Conservation (phyloP, 2,113 vertebrate genomes). For the Cavia aperea region DNA sequence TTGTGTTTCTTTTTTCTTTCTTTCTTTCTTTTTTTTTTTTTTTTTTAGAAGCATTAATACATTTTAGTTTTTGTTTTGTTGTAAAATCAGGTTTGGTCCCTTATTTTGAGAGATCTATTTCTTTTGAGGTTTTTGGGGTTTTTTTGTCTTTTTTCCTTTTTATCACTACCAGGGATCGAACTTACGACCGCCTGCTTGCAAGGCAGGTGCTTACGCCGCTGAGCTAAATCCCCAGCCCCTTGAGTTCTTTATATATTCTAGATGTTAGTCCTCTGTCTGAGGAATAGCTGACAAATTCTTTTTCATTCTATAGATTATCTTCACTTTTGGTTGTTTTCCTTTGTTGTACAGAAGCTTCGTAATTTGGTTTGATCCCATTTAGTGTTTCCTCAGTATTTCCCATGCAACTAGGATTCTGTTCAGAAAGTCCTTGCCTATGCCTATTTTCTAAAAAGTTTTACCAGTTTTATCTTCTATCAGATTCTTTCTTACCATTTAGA, state of each 20-base stretch:
- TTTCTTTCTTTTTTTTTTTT: background rate
- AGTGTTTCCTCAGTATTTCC: background rate
- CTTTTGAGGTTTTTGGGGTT: background rate
- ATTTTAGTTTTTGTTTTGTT: background rate
- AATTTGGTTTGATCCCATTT: background rate
- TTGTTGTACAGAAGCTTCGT: background rate
- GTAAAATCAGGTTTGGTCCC: background rate
- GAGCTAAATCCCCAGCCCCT: too few species aligned
- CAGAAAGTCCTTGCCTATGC: background rate
- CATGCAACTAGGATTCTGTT: background rate
- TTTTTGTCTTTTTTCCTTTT: too few species aligned
- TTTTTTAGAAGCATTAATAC: background rate
- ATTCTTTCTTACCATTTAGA: background rate
- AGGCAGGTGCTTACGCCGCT: too few species aligned
- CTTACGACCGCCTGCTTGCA: too few species aligned
- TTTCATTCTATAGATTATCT: background rate
- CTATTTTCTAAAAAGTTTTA: background rate
- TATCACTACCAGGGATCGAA: too few species aligned
- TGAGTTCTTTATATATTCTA: background rate
- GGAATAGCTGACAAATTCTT: background rate
- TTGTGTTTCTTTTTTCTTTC: background rate
- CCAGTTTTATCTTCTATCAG: background rate
- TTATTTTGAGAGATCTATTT: background rate
- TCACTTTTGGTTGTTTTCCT: background rate
- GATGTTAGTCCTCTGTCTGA: background rate